A percentile compares a stretch with the other conserved stretches of the same genome.
phyloP scores from a whole-genome alignment of 1,140 invertebrate species.

The Aphaenogaster floridana region DNA sequence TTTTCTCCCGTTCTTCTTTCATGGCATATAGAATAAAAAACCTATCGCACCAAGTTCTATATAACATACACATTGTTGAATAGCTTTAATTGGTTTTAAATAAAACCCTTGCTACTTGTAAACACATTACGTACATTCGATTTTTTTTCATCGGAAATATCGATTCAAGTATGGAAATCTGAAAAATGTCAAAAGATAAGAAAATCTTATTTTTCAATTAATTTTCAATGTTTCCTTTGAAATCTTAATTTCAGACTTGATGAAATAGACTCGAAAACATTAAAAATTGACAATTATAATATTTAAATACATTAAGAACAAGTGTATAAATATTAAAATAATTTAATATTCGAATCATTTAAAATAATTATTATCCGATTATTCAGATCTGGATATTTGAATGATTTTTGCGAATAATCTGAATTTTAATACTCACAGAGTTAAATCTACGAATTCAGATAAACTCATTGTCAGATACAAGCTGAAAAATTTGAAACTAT shows the following conservation, averaged over 20 bases:
- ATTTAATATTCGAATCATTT: neutral
- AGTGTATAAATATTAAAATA: neutral
- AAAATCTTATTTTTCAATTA: neutral
- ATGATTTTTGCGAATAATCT: neutral
- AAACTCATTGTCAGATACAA: neutral
- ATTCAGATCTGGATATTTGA: neutral
- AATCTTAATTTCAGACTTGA: constrained; percentile 1
- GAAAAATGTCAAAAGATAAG: neutral
- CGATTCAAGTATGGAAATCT: neutral
- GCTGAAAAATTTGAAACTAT: neutral
- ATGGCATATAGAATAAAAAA: neutral
- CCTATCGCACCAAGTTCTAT: neutral
- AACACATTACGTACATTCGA: neutral
- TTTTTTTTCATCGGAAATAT: neutral
- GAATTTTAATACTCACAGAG: neutral
- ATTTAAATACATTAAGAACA: neutral
- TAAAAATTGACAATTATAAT: neutral
- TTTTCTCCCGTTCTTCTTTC: neutral
- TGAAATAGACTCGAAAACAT: neutral
- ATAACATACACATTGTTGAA: neutral
- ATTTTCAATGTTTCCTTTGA: constrained; percentile 14
- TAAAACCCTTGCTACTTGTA: neutral
- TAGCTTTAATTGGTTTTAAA: neutral
- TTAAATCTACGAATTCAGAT: neutral
- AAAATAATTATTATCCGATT: neutral